Base-by-base conservation (phyloP, 2,113 vertebrate species). In the Atractosteus spatula region DNA sequence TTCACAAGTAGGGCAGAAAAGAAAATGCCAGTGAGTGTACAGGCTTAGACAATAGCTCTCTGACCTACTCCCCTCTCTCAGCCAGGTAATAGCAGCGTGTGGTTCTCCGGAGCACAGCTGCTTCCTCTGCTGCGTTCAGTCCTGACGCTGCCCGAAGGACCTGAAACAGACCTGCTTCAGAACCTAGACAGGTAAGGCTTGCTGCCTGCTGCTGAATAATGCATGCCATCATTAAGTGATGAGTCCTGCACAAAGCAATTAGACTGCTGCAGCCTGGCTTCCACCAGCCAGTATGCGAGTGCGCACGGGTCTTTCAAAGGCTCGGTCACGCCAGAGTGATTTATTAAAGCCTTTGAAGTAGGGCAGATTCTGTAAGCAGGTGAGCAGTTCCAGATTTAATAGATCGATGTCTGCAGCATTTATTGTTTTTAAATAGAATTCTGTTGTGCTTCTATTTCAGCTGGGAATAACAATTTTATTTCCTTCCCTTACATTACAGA, bases 101-200 rank as follows among this genome's bases (percentile, higher is more conserved):
- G 94, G 92, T 98, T 98, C 87, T 81, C 83, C 71, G 94, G 95
- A 69, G 80, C 79, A 42, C 89, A 91, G 41, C 68, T 98, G n/a
- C 71, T 92, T 68, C 85, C 92, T 1, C 81, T 99, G 81, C 75
- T 98, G 71, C 89, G 82, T 65, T 82, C 92, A 71, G 91, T 90
- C 7, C 83, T 99, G 17, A 79, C 71, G 75, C 92, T 98, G 79
- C 93, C 95, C 74, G 89, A 94, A 82, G 95, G 93, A 44, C 90
- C 91, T 14, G 91, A 96, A 82, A 96, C 95, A 0, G 94, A 99
- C 81, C 85, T 99, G 75, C 90, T 99, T 43, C 90, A 95, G 70
- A 87, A 87, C 43, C 95, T 96, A 78, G 96, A 99, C 77, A 94
- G 91, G 97, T 98, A 69, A 89, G 89, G 57, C 57, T 62, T 16